Conservation (phyloP, 2,888 invertebrate genomes). For the Choreutis nemorana region DNA sequence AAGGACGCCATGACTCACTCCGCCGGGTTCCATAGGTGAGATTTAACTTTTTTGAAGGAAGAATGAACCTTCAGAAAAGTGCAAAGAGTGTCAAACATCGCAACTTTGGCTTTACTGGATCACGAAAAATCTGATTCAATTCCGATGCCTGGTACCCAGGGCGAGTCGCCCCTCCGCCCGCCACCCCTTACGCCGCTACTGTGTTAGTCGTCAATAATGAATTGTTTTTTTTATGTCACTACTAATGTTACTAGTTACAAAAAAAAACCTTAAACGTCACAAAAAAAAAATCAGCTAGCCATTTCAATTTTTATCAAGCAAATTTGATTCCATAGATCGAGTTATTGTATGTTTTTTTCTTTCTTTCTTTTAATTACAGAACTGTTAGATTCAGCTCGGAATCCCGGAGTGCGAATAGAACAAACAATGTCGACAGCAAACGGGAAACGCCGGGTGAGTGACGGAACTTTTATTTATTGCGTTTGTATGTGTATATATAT, state of each 20-base stretch:
- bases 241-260: too few species aligned
- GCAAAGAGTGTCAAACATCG: too few species aligned
- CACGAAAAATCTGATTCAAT: too few species aligned
- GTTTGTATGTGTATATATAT: neutral
- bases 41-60: neutral
- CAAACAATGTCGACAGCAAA: slow-evolving; percentile 37
- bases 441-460: slow-evolving; percentile 43
- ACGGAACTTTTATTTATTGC: neutral
- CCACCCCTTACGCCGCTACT: neutral
- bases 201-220: neutral
- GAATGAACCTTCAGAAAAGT: too few species aligned
- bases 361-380: slow-evolving; percentile 22
- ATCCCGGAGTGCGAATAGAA: slow-evolving; percentile 38
- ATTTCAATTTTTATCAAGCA: too few species aligned
- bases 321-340: too few species aligned
- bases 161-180: neutral
- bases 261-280: too few species aligned
- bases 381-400: slow-evolving; percentile 60
- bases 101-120: too few species aligned
- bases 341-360: neutral
- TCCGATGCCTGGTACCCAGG: too few species aligned
- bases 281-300: too few species aligned
- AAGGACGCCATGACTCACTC: slow-evolving; percentile 39
- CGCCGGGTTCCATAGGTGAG: slow-evolving; percentile 44
- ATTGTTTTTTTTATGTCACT: too few species aligned